A percentile compares a stretch with the other conserved stretches of the same genome.
Evolutionary conservation across 2,888 invertebrate species (phyloP).

Genomic region (Eristalis tenax): DNA sequence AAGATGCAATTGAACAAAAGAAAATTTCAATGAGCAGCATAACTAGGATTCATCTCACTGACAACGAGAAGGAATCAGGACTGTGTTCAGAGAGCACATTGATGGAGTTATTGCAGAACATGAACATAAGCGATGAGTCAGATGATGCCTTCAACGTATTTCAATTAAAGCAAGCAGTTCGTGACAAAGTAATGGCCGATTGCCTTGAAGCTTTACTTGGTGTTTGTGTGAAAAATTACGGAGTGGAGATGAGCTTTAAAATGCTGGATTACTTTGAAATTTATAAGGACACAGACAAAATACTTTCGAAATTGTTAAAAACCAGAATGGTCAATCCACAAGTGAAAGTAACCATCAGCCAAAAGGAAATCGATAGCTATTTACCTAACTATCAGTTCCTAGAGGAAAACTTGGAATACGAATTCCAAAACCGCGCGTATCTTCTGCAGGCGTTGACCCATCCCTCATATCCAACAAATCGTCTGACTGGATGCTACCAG

Average conservation of each 20-base stretch:
- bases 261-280: constrained; percentile 86
- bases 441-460: constrained; percentile 96
- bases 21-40: constrained; percentile 82
- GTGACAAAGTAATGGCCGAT: constrained; percentile 89
- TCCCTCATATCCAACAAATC: constrained; percentile 91
- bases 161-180: constrained; percentile 81
- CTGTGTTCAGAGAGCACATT: constrained; percentile 75
- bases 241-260: constrained; percentile 81
- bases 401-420: constrained; percentile 86
- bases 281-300: constrained; percentile 81
- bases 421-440: constrained; percentile 90
- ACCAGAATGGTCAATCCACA: constrained; percentile 75
- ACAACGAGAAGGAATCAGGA: constrained; percentile 80
- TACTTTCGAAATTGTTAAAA: constrained; percentile 77
- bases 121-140: not conserved
- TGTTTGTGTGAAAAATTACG: constrained; percentile 84
- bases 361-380: constrained; percentile 82
- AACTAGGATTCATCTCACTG: constrained; percentile 81
- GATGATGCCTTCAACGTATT: constrained; percentile 77
- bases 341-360: constrained; percentile 78
- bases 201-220: constrained; percentile 91
- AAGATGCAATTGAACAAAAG: constrained; percentile 70
- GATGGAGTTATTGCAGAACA: not conserved
- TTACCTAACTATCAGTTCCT: constrained; percentile 82
- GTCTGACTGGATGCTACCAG: constrained; percentile 93